phyloP scores from a whole-genome alignment of 2,113 vertebrate genomes.

The Lophura nycthemera region DNA sequence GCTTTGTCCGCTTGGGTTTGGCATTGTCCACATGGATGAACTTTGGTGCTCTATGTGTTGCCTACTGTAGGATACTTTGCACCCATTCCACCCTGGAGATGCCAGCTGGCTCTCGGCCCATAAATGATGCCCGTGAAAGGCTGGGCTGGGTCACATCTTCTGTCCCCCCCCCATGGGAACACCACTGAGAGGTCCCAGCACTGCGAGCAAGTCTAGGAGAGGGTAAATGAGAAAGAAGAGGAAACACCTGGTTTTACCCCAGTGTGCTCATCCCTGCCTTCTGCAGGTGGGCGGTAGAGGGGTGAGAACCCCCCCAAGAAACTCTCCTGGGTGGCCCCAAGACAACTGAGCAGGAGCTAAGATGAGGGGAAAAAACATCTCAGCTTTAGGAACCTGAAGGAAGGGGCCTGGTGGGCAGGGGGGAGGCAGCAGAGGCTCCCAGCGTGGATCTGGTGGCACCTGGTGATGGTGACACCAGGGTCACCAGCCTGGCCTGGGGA shows the following conservation, averaged over 20 bases:
- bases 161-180: not conserved
- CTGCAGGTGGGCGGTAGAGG: not conserved
- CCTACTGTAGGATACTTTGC: not conserved
- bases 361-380: not conserved
- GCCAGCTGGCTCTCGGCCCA: not conserved
- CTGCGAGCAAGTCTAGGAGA: not conserved
- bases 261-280: not conserved
- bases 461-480: not conserved
- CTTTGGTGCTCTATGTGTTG: not conserved
- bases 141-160: not conserved
- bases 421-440: not conserved
- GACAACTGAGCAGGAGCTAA: not conserved
- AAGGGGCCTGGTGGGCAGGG: fast-evolving
- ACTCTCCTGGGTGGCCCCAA: not conserved
- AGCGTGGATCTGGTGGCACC: not conserved
- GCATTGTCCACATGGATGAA: too few species aligned
- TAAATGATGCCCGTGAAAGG: not conserved
- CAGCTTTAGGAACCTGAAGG: not conserved
- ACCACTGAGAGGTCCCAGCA: not conserved
- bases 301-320: not conserved
- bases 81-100: not conserved
- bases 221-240: not conserved
- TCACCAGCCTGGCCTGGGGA: not conserved
- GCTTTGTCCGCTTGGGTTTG: too few species aligned
- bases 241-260: not conserved